phyloP scores from a whole-genome alignment of 2,113 vertebrate genomes.

The Cheilinus undulatus region DNA sequence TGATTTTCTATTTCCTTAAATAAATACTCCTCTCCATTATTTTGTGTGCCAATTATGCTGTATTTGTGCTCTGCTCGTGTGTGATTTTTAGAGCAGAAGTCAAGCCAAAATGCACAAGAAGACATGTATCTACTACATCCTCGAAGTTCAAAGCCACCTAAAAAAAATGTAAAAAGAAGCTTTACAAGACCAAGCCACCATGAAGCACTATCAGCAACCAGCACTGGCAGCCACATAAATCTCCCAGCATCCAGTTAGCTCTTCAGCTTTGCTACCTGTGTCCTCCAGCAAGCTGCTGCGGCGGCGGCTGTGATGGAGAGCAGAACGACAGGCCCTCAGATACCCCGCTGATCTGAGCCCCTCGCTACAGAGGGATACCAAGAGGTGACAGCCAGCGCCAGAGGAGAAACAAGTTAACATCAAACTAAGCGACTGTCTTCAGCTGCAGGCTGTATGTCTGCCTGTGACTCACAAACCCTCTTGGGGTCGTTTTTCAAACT shows the following conservation, averaged over 20 bases:
- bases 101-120: neutral
- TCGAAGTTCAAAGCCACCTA: neutral
- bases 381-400: slow-evolving; percentile 75
- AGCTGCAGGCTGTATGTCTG: slow-evolving; percentile 67
- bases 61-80: too few species aligned
- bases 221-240: slow-evolving; percentile 54
- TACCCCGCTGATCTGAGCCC: slow-evolving; percentile 70
- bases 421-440: slow-evolving; percentile 76
- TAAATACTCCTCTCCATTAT: too few species aligned
- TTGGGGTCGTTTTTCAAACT: slow-evolving; percentile 26
- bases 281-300: slow-evolving; percentile 53
- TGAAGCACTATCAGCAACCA: slow-evolving; percentile 48
- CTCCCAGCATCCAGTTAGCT: slow-evolving; percentile 39
- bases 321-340: slow-evolving; percentile 72
- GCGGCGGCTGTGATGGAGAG: slow-evolving; percentile 68
- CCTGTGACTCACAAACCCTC: slow-evolving; percentile 74
- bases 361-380: slow-evolving; percentile 63
- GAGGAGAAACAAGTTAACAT: slow-evolving; percentile 79
- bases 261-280: slow-evolving; percentile 65
- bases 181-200: slow-evolving; percentile 17
- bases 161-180: neutral
- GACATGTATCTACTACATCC: neutral
- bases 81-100: too few species aligned
- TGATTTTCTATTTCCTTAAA: too few species aligned
- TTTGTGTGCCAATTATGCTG: too few species aligned